Evolutionary conservation across 2,888 invertebrate genomes (phyloP).

Genomic region (Urechis unicinctus): DNA sequence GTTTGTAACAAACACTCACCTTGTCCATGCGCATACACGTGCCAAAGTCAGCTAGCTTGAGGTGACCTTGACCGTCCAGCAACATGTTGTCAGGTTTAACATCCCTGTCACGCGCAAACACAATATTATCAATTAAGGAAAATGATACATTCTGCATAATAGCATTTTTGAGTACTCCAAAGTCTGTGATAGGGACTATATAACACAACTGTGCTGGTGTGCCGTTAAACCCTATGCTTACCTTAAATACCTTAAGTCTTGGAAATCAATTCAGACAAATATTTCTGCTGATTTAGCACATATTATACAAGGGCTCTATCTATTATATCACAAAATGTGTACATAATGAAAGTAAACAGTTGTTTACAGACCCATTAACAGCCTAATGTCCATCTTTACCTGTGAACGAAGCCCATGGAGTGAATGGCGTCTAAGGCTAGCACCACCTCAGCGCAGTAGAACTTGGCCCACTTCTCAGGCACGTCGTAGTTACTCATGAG

Average conservation of each 20-base stretch:
- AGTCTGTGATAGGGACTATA: too few relatives aligned
- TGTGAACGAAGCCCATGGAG: conserved; percentile 85
- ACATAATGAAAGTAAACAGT: too few relatives aligned
- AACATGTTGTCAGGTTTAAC: conserved; percentile 99
- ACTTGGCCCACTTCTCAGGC: conserved; percentile 97
- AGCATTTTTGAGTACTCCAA: too few relatives aligned
- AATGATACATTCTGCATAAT: background rate
- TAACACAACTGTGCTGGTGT: too few relatives aligned
- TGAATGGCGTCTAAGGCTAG: conserved; percentile 96
- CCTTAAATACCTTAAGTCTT: too few relatives aligned
- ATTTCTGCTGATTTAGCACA: too few relatives aligned
- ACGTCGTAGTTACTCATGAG: conserved; percentile 98
- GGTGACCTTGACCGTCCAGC: conserved; percentile 86
- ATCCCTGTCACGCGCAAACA: conserved; percentile 60
- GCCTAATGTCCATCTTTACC: conserved; percentile 39
- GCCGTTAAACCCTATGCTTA: too few relatives aligned
- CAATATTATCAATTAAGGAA: background rate
- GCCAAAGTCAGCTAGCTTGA: conserved; percentile 98
- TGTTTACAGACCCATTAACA: too few relatives aligned
- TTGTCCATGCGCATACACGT: conserved; percentile 98
- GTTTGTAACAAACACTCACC: conserved; percentile 43
- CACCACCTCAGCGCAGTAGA: conserved; percentile 96
- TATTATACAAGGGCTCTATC: too few relatives aligned
- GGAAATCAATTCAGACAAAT: too few relatives aligned
- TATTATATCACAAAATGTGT: too few relatives aligned